phyloP scores from a whole-genome alignment of 1,140 invertebrate species.

The Megathymus violae region DNA sequence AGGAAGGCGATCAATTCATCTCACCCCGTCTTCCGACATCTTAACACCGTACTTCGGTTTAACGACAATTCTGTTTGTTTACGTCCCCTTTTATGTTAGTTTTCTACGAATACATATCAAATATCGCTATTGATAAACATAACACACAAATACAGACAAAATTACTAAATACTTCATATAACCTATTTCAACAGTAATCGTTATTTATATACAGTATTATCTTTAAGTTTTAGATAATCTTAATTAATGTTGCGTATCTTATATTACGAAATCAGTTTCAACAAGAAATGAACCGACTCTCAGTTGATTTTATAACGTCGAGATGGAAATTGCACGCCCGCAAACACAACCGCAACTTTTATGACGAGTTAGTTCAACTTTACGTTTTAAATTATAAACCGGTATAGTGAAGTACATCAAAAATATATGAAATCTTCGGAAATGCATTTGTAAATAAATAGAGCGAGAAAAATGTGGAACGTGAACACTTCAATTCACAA shows the following conservation, averaged over 20 bases:
- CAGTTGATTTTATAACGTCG: background rate
- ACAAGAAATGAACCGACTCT: background rate
- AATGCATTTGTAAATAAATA: slow-evolving; percentile 39
- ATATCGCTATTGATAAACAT: background rate
- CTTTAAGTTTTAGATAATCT: too few species aligned
- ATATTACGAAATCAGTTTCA: background rate
- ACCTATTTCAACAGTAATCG: too few species aligned
- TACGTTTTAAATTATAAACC: slow-evolving; percentile 31
- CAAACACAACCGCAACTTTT: slow-evolving; percentile 41
- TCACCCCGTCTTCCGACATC: slow-evolving; percentile 44
- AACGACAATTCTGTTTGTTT: slow-evolving; percentile 22
- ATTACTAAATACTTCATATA: too few species aligned
- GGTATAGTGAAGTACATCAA: slow-evolving; percentile 13
- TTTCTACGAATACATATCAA: slow-evolving; percentile 8
- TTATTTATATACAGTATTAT: too few species aligned
- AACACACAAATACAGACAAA: too few species aligned
- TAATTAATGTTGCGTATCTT: too few species aligned
- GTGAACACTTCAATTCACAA: slow-evolving; percentile 65
- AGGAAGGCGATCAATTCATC: slow-evolving; percentile 53
- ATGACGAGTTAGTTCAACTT: slow-evolving; percentile 31
- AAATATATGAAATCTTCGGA: slow-evolving; percentile 16
- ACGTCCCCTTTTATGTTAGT: slow-evolving; percentile 8
- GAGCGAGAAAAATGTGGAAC: slow-evolving; percentile 38
- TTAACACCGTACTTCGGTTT: slow-evolving; percentile 39
- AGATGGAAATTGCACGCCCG: slow-evolving; percentile 55